Percentiles rank a stretch among this genome's conserved stretches.
These are phyloP conservation scores for Pseudococcus viburni DNA, from an alignment of 2,888 invertebrate species.

Conservation along the genomic window DNA sequence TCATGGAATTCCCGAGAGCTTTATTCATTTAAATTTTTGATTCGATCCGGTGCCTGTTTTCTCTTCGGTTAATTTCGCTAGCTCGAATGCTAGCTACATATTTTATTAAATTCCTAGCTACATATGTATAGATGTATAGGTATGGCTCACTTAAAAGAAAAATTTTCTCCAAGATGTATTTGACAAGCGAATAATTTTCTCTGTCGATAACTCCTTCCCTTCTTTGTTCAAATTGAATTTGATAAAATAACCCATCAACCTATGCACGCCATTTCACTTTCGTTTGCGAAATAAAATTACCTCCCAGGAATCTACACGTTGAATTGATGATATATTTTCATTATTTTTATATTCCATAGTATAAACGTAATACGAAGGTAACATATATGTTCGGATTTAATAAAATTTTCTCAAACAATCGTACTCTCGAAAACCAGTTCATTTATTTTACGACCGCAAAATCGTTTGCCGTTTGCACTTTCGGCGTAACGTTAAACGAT, in stretches of 20 bases:
- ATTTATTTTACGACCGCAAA: not conserved
- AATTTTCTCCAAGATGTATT: slow-evolving; percentile 7
- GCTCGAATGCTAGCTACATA: slow-evolving; percentile 3
- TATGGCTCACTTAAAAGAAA: not conserved
- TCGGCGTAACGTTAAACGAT: not conserved
- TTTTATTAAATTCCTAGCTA: slow-evolving; percentile 18
- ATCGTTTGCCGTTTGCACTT: not conserved
- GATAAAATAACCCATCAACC: slow-evolving; percentile 25
- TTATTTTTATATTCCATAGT: slow-evolving; percentile 6
- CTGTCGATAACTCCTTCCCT: not conserved
- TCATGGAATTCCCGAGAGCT: slow-evolving; percentile 27
- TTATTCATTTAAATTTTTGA: slow-evolving; percentile 49
- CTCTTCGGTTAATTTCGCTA: not conserved
- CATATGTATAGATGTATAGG: not conserved
- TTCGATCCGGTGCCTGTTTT: not conserved
- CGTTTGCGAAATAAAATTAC: slow-evolving; percentile 1
- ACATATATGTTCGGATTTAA: not conserved
- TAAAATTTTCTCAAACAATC: not conserved
- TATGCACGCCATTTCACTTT: slow-evolving; percentile 50
- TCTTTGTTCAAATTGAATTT: slow-evolving; percentile 27
- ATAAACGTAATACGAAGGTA: not conserved
- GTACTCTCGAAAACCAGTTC: not conserved
- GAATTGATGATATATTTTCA: slow-evolving; percentile 18
- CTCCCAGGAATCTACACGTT: not conserved
- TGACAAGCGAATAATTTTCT: slow-evolving; percentile 31